These are phyloP conservation scores for Goniozus legneri DNA, from an alignment of 1,140 invertebrate species.

Conservation along the genomic window DNA sequence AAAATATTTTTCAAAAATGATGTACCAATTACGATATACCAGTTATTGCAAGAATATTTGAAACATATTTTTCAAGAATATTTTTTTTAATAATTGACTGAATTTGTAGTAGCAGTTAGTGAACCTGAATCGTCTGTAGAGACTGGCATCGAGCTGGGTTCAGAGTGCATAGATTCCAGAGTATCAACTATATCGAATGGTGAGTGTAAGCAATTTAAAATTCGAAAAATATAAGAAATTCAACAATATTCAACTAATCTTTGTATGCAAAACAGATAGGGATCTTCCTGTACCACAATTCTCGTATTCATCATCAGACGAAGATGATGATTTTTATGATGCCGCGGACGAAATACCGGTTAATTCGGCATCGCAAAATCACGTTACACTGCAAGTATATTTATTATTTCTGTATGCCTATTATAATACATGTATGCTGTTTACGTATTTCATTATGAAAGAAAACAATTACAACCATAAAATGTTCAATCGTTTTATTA, in stretches of 20 bases:
- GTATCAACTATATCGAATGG: conserved; percentile 38
- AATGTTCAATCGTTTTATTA: conserved; percentile 10
- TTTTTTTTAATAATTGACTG: conserved; percentile 9
- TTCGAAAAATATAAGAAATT: too few species aligned
- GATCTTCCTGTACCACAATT: conserved; percentile 76
- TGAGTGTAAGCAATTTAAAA: conserved; percentile 20
- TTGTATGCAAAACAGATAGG: conserved; percentile 32
- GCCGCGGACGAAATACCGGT: conserved; percentile 76
- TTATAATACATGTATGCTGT: too few species aligned
- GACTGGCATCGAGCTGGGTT: conserved; percentile 61
- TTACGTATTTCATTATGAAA: too few species aligned
- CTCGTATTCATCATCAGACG: conserved; percentile 94
- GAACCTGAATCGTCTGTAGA: conserved; percentile 49
- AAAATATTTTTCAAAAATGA: too few species aligned
- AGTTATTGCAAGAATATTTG: too few species aligned
- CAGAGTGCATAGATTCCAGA: conserved; percentile 58
- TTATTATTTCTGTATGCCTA: too few species aligned
- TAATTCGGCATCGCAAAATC: conserved; percentile 32
- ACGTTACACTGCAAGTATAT: conserved; percentile 23
- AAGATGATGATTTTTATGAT: conserved; percentile 95
- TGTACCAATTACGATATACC: too few species aligned
- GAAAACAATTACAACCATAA: too few species aligned
- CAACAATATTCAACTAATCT: conserved; percentile 10
- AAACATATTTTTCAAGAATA: too few species aligned
- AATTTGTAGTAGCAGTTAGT: conserved; percentile 21